These are phyloP conservation scores for Lycophotia porphyrea DNA, from an alignment of 2,888 invertebrate genomes.

Conservation along the genomic window DNA sequence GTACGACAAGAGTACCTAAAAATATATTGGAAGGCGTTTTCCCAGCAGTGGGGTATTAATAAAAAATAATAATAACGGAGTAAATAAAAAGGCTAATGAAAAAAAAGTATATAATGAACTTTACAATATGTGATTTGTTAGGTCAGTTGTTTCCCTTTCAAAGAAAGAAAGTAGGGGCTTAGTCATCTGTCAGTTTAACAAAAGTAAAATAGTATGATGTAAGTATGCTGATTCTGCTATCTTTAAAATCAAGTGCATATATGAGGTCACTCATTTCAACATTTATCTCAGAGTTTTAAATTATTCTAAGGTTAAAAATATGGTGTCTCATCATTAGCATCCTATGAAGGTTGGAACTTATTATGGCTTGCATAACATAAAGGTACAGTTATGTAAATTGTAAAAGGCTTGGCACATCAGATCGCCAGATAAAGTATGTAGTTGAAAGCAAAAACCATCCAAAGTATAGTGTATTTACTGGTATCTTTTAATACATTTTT, in stretches of 20 bases:
- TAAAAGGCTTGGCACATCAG: neutral
- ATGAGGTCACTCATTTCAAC: neutral
- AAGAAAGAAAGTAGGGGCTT: neutral
- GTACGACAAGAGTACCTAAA: neutral
- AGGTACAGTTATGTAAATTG: neutral
- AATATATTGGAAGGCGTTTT: neutral
- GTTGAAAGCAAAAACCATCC: neutral
- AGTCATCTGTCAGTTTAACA: neutral
- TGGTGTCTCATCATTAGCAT: neutral
- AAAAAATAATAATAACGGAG: no score
- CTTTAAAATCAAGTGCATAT: slow-evolving; percentile 5
- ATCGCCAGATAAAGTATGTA: neutral
- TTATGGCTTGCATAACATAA: neutral
- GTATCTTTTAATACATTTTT: neutral
- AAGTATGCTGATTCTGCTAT: neutral
- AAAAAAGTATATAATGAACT: neutral
- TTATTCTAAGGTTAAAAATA: neutral
- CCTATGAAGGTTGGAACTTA: neutral
- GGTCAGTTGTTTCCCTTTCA: neutral
- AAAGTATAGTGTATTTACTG: neutral
- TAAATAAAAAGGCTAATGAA: neutral
- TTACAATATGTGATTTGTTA: neutral
- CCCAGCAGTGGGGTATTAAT: neutral
- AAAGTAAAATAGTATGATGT: neutral
- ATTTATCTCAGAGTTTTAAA: neutral